These are phyloP conservation scores for Novumbra hubbsi DNA, from an alignment of 2,797 vertebrate genomes.

Conservation along the genomic window DNA sequence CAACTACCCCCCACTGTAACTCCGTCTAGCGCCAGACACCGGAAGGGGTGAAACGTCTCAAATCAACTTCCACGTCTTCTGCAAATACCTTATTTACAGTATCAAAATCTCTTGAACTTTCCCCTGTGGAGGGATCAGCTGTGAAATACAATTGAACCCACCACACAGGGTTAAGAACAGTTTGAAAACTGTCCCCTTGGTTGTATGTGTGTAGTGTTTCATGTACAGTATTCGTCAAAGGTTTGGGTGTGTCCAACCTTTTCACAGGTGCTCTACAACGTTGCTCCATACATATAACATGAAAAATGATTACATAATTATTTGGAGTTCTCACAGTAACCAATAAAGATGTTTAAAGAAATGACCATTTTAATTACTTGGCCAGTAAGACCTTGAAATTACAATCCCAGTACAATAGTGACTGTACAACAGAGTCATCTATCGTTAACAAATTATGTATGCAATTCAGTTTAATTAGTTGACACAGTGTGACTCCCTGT, in stretches of 20 bases:
- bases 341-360: background rate
- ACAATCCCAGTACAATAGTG: background rate
- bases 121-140: background rate
- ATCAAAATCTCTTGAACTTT: background rate
- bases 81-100: background rate
- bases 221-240: background rate
- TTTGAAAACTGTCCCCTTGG: background rate
- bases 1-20: slow-evolving; percentile 10
- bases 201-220: background rate
- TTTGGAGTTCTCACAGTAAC: background rate
- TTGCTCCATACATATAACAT: background rate
- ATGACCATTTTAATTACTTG: background rate
- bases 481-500: background rate
- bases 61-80: background rate
- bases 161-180: background rate
- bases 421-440: background rate
- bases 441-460: background rate
- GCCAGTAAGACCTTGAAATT: background rate
- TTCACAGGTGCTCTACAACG: no score
- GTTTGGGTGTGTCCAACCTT: no score
- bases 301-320: background rate
- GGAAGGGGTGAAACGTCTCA: background rate
- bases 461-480: background rate
- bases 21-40: background rate
- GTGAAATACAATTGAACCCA: background rate